Conservation (phyloP, 2,113 vertebrate genomes). For the Oreochromis aureus region DNA sequence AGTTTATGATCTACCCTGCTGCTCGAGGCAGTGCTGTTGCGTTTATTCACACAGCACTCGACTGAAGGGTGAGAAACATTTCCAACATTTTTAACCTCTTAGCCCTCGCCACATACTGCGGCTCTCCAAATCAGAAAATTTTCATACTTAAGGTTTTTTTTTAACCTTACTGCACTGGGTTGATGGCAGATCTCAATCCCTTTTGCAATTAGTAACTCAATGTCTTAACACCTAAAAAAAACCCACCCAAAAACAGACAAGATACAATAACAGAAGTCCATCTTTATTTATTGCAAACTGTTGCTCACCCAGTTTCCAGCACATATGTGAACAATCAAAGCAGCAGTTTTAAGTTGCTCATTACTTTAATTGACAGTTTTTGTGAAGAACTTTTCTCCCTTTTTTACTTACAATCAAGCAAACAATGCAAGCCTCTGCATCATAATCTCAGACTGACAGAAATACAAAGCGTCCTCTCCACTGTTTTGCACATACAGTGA, state of each 20-base stretch:
- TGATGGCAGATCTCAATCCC: neutral
- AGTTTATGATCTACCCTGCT: slow-evolving; percentile 46
- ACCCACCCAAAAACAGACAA: rapidly evolving
- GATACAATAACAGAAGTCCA: neutral
- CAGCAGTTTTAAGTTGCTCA: neutral
- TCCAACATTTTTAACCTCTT: slow-evolving; percentile 30
- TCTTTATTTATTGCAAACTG: neutral
- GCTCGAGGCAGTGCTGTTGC: slow-evolving; percentile 23
- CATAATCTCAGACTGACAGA: neutral
- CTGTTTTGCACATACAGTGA: slow-evolving; percentile 27
- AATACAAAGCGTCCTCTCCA: neutral
- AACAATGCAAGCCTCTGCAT: neutral
- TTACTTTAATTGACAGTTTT: neutral
- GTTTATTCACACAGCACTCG: slow-evolving; percentile 16
- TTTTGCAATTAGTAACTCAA: neutral
- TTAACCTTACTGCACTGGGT: neutral
- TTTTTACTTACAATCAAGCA: neutral
- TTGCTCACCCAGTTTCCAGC: neutral
- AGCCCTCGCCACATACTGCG: neutral
- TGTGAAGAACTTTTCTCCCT: neutral
- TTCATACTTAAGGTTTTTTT: neutral
- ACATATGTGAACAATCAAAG: neutral
- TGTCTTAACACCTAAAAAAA: neutral
- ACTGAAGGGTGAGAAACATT: neutral
- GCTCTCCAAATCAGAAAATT: neutral